Evolutionary conservation across 92 coral and sea anemone species (phyloP).

Genomic region (Isaurus tuberculatus): DNA sequence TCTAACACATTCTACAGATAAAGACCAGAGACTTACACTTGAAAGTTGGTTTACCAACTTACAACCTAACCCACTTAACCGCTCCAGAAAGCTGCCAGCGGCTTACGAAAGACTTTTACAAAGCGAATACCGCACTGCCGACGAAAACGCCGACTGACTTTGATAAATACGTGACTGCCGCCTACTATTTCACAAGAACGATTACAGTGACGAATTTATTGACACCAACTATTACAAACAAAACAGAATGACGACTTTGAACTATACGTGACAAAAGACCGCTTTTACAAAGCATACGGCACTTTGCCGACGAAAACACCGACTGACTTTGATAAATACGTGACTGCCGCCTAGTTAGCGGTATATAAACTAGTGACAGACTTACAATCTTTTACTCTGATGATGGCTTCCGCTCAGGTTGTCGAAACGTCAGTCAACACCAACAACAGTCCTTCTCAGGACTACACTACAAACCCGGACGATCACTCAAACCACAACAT

Average conservation of each 20-base stretch:
- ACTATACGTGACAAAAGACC: slow-evolving; percentile 16
- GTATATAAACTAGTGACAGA: too few species aligned
- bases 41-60: slow-evolving; percentile 56
- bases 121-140: too few species aligned
- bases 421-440: background rate
- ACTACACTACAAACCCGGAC: slow-evolving; percentile 42
- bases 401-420: slow-evolving; percentile 9
- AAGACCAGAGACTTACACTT: slow-evolving; percentile 45
- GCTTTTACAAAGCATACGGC: too few species aligned
- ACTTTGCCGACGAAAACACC: background rate
- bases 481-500: slow-evolving; percentile 34
- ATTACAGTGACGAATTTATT: slow-evolving; percentile 47
- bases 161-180: slow-evolving; percentile 4
- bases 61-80: slow-evolving; percentile 40
- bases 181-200: slow-evolving; percentile 39
- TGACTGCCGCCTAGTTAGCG: slow-evolving; percentile 20
- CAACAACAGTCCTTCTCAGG: slow-evolving; percentile 19
- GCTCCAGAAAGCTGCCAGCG: slow-evolving; percentile 25
- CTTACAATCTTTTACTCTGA: slow-evolving; percentile 23
- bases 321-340: slow-evolving; percentile 26
- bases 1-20: slow-evolving; percentile 33
- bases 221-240: slow-evolving; percentile 24
- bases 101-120: slow-evolving; percentile 47
- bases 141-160: slow-evolving; percentile 27
- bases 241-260: slow-evolving; percentile 25